A percentile compares a stretch with the other conserved stretches of the same genome.
Evolutionary conservation across 1,140 invertebrate genomes (phyloP).

Genomic region (Drosophila takahashii): DNA sequence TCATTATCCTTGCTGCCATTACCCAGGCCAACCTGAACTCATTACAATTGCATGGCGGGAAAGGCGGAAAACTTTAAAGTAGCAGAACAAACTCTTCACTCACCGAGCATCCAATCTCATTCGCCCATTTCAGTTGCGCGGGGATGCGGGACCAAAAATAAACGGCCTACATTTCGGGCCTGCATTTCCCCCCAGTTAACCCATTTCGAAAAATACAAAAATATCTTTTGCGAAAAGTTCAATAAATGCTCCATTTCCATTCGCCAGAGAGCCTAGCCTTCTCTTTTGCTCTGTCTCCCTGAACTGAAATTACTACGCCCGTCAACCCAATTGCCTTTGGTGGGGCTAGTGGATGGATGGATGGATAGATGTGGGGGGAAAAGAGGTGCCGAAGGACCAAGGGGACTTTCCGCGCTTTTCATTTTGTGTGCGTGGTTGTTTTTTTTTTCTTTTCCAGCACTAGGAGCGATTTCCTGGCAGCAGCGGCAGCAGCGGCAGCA

Average conservation of each 20-base stretch:
- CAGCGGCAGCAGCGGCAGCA: constrained; percentile 67
- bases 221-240: constrained; percentile 78
- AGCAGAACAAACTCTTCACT: constrained; percentile 39
- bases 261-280: constrained; percentile 42
- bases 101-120: constrained; percentile 16
- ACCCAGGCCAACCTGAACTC: constrained; percentile 26
- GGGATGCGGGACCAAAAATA: constrained; percentile 46
- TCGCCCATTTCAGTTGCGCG: constrained; percentile 17
- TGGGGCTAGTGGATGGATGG: constrained; percentile 18
- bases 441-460: neutral
- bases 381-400: constrained; percentile 8
- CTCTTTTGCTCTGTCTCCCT: constrained; percentile 16
- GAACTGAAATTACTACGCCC: constrained; percentile 61
- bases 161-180: constrained; percentile 64
- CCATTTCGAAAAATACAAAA: constrained; percentile 64
- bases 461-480: constrained; percentile 71
- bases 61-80: constrained; percentile 54
- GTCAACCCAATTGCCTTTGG: constrained; percentile 68
- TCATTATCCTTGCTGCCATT: constrained; percentile 41
- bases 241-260: constrained; percentile 80
- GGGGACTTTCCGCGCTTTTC: constrained; percentile 46
- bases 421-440: constrained; percentile 35
- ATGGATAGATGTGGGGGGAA: constrained; percentile 4
- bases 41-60: constrained; percentile 46
- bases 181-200: constrained; percentile 33